Base-by-base conservation (phyloP, 2,113 vertebrate genomes). In the Scomber japonicus region DNA sequence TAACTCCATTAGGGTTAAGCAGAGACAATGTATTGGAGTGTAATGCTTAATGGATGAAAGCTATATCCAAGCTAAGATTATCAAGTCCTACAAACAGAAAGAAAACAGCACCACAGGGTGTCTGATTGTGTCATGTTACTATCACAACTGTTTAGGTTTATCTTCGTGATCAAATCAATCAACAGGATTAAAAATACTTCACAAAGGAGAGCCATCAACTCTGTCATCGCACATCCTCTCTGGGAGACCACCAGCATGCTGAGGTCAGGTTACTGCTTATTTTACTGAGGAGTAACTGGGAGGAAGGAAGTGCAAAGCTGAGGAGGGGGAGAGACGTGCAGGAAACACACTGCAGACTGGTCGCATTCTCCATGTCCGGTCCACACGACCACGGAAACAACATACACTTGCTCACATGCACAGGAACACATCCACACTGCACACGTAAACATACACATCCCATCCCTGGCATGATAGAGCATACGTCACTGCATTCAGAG, bases 221-320 rank as follows among this genome's bases (percentile, higher is more conserved):
- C 24, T 77, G 88, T 93, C 75, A 84, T 79, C 76, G 82, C 89
- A 92, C 85, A 85, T 94, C 92, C 92, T 89, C 70, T 89, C 70
- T 17, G 77, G 66, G 65, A 78, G 87, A 92, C 85, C 90, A 90
- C 84, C 86, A 86, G 81, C 80, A 75, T 1, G n/a, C 66, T 71
- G 66, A 88, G 93, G 85, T 92, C 85, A 86, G 57, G 78, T 86
- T 81, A 88, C 84, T 83, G 85, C 91, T 91, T 89, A 81, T 92
- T 94, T 93, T 83, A 90, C 81, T 48, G 75, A 83, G 54, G 40
- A 86, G 66, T 5, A 40, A 57, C 61, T 82, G 66, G 79, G 48
- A 78, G 94, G 93, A 94, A 94, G 94, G 94, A 95, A 95, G 82
- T 63, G 68, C 75, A 55, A 72, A 80, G 69, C 73, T 83, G 83